Base-by-base conservation (phyloP, 92 coral and sea anemone genomes). In the Diadumene lineata region DNA sequence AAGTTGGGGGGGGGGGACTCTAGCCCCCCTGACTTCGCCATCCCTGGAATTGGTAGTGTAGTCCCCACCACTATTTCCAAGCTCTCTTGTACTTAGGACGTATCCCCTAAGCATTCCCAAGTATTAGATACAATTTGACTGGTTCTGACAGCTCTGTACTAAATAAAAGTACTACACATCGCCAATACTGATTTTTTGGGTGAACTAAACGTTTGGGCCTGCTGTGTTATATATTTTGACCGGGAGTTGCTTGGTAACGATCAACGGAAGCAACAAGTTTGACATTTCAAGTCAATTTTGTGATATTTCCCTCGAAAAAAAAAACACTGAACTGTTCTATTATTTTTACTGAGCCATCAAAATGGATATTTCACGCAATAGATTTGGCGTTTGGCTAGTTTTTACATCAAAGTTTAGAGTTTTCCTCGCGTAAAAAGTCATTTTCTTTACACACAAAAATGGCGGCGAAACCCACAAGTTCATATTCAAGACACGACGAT, bases 181-280 rank as follows among this genome's bases (percentile, higher is more conserved):
- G 48, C 48, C 13, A 38, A n/a, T n/a, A n/a, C n/a, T n/a, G n/a
- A n/a, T n/a, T n/a, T n/a, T n/a, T n/a, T n/a, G n/a, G n/a, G 51
- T 44, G 51, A 44, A 44, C 51, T 44, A 44, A 44, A 44, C 51
- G 17, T 53, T 53, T 53, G 58, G 58, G 58, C 58, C 19, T 16
- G n/a, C 58, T 53, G 58, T 53, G 58, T 53, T 56, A 24, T 28
- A 28, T 50, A 0, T 0, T 2, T 10, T 25, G 77, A 25, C 62
- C 65, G 66, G 2, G 48, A 32, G 77, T 72, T 72, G 77, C 77
- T 72, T 44, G 33, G 77, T 43, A 55, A 72, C 43, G 61, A 69
- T 19, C 31, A 56, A n/a, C n/a, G n/a, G n/a, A n/a, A n/a, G 50
- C 77, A 72, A 72, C 77, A 72, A 57, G 77, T 72, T 56, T 70